These are phyloP conservation scores for Varanus komodoensis DNA, from an alignment of 2,113 vertebrate species.

Conservation along the genomic window DNA sequence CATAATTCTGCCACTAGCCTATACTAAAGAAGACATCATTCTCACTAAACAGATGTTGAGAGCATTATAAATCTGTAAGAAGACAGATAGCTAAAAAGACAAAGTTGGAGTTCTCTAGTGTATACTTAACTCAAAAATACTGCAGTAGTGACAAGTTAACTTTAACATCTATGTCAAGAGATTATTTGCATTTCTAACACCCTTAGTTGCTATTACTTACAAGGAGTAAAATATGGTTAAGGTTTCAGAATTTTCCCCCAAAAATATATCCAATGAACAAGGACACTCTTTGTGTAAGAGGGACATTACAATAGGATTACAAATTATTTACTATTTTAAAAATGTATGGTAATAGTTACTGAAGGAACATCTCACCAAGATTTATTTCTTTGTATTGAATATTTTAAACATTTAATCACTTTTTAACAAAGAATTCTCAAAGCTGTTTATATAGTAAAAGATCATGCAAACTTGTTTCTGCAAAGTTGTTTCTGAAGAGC, in stretches of 20 bases:
- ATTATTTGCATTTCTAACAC: not conserved
- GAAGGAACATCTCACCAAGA: not conserved
- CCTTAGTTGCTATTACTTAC: not conserved
- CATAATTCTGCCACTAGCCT: not conserved
- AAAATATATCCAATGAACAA: not conserved
- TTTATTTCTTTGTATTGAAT: not conserved
- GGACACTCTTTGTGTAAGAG: not conserved
- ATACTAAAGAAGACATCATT: not conserved
- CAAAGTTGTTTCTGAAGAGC: not conserved
- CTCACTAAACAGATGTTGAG: not conserved
- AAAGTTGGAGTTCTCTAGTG: not conserved
- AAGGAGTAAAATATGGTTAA: not conserved
- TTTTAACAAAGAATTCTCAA: not conserved
- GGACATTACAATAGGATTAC: not conserved
- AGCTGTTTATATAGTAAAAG: not conserved
- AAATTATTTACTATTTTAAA: not conserved
- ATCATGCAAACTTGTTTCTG: not conserved
- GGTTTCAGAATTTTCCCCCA: not conserved
- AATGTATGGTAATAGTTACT: not conserved
- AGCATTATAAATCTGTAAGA: not conserved
- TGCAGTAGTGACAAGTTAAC: not conserved
- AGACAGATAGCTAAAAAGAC: not conserved
- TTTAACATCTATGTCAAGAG: not conserved
- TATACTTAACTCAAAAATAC: constrained; percentile 5
- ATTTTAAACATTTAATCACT: too few species aligned